Base-by-base conservation (phyloP, 2,113 vertebrate genomes). In the Percopsis transmontana region DNA sequence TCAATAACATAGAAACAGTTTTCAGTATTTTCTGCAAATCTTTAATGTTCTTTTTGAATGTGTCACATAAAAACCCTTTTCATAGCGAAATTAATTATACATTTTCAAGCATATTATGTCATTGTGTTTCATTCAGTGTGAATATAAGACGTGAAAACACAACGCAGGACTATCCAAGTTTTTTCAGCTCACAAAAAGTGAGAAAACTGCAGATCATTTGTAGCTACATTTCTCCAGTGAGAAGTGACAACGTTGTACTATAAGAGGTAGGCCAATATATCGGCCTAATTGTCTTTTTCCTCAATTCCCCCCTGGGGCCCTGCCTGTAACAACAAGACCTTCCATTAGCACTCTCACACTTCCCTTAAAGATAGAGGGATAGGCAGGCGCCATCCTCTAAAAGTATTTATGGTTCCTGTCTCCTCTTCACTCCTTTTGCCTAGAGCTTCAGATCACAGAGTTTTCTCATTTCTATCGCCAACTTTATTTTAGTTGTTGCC, bases 21-120 rank as follows among this genome's bases (percentile, higher is more conserved):
- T 44, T 44, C 0, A 44, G 14, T 12, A 33, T 38, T 24, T 59
- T 47, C 59, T 72, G 41, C 53, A 55, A 27, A 15, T 21, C 47
- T 18, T 76, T 68, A 62, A n/a, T n/a, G 33, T 78, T 72, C 21
- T 67, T 61, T 62, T 67, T 23, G 24, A 62, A 72, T 54, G 19
- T 66, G 27, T 64, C 66, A 27, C 40, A 68, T 58, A 20, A 39
- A n/a, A 80, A 52, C 54, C 0, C 38, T 68, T 64, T 80, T 64
- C 42, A 52, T 71, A 62, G 50, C 74, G 18, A 73, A 90, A 68
- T 86, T 85, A 87, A 89, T 39, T 58, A 5, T 51, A 61, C 10
- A 42, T 74, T 81, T 82, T 76, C 74, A 85, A 81, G 84, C 87
- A 15, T 19, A 15, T 19, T 41, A 0, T n/a, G 48, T 8, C 18